Evolutionary conservation across 2,113 vertebrate genomes (phyloP).

Genomic region (Plotosus lineatus): DNA sequence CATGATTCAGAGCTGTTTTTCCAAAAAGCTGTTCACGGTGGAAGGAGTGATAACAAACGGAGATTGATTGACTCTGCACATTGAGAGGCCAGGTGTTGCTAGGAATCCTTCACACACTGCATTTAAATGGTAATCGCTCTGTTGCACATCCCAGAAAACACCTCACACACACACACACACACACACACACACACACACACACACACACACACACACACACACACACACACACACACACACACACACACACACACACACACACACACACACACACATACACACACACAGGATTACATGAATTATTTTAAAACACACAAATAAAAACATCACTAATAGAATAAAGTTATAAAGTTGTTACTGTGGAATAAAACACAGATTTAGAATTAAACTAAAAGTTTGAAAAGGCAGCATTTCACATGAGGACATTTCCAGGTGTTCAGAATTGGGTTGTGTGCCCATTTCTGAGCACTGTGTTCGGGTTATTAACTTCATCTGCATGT

Average conservation of each 20-base stretch:
- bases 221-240: not conserved
- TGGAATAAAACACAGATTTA: too few relatives aligned
- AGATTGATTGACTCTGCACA: slow-evolving; percentile 59
- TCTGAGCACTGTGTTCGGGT: not conserved
- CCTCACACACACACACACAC: not conserved
- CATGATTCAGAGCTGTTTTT: slow-evolving; percentile 42
- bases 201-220: not conserved
- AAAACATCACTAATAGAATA: not conserved
- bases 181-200: slow-evolving; percentile 15
- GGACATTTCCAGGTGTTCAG: not conserved
- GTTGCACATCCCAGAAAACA: not conserved
- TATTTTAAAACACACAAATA: not conserved
- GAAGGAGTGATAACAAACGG: slow-evolving; percentile 57
- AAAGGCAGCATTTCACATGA: not conserved
- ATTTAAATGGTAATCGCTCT: slow-evolving; percentile 63
- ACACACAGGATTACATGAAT: not conserved
- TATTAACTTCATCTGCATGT: not conserved
- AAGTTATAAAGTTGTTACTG: not conserved
- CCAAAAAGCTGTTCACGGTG: slow-evolving; percentile 48
- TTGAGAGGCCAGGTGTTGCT: slow-evolving; percentile 53
- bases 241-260: slow-evolving; percentile 5
- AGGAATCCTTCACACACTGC: slow-evolving; percentile 56
- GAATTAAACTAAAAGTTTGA: too few relatives aligned
- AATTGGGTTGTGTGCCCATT: not conserved
- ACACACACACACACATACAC: slow-evolving; percentile 15